These are phyloP conservation scores for Poecilia gillii DNA, from an alignment of 2,797 vertebrate genomes.

Conservation along the genomic window DNA sequence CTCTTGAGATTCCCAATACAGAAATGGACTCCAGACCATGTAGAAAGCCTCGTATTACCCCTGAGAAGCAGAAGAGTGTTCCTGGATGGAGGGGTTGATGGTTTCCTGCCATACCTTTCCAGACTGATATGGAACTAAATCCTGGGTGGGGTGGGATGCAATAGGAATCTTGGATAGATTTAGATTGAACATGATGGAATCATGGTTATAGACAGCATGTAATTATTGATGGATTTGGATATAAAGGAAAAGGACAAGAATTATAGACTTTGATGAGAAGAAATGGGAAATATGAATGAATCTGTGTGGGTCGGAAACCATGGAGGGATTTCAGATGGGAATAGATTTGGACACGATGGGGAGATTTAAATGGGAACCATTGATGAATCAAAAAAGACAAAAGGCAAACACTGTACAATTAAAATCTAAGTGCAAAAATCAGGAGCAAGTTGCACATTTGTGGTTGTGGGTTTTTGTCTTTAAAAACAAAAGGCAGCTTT, in stretches of 20 bases:
- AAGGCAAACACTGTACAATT: neutral
- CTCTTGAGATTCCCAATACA: no score
- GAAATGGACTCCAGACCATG: no score
- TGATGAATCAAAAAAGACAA: neutral
- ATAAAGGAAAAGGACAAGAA: neutral
- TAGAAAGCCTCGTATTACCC: no score
- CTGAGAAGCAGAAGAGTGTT: neutral
- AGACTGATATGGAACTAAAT: neutral
- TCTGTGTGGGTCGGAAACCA: neutral
- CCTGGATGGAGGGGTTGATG: neutral
- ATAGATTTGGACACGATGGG: neutral
- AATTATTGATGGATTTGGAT: neutral
- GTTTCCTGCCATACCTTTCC: neutral
- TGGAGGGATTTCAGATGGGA: neutral
- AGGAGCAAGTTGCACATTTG: neutral
- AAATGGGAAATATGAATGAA: neutral
- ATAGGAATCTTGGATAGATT: neutral
- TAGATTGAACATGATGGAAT: neutral
- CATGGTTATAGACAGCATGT: neutral
- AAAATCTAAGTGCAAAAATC: neutral
- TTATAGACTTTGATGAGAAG: neutral
- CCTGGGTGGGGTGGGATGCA: neutral
- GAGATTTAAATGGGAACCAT: neutral
- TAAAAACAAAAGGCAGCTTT: neutral
- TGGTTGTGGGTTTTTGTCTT: neutral